phyloP scores from a whole-genome alignment of 64 coral and sea anemone species.

The Astreopora myriophthalma region DNA sequence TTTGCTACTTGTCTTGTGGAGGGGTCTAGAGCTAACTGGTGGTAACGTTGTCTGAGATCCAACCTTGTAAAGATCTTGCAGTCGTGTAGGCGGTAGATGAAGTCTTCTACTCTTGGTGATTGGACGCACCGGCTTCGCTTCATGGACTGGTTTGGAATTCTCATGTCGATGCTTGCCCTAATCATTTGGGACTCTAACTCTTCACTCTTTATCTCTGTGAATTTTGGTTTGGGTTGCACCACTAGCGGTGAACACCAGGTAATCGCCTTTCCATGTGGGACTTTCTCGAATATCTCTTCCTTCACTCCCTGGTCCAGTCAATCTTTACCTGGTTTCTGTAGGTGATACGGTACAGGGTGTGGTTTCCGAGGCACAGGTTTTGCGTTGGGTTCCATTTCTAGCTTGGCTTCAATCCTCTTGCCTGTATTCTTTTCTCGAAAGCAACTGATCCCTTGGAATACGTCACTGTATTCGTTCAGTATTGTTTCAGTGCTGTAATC shows the following conservation, averaged over 20 bases:
- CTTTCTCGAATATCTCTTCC: slow-evolving; percentile 61
- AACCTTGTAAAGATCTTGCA: slow-evolving; percentile 70
- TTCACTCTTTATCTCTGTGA: slow-evolving; percentile 31
- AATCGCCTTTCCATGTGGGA: slow-evolving; percentile 42
- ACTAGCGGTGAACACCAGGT: slow-evolving; percentile 66
- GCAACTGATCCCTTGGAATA: slow-evolving; percentile 64
- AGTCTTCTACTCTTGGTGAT: slow-evolving; percentile 56
- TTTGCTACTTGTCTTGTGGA: slow-evolving; percentile 26
- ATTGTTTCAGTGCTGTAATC: not conserved
- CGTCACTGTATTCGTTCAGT: slow-evolving; percentile 3
- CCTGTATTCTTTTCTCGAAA: slow-evolving; percentile 52
- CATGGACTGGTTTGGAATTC: slow-evolving; percentile 34
- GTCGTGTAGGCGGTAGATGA: slow-evolving; percentile 55
- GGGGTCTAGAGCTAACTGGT: slow-evolving; percentile 54
- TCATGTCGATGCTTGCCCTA: slow-evolving; percentile 78
- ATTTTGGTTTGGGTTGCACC: slow-evolving; percentile 48
- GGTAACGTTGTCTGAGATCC: slow-evolving; percentile 62
- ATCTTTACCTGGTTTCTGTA: slow-evolving; percentile 56
- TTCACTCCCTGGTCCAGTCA: slow-evolving; percentile 53
- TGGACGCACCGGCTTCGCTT: slow-evolving; percentile 63
- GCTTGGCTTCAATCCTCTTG: slow-evolving; percentile 58
- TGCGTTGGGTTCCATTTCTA: slow-evolving; percentile 61
- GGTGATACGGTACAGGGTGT: slow-evolving; percentile 44
- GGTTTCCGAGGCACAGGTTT: slow-evolving; percentile 54
- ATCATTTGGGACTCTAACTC: slow-evolving; percentile 70